These are phyloP conservation scores for Caenorhabditis uteleia DNA, from an alignment of 2,888 invertebrate species.

Conservation along the genomic window DNA sequence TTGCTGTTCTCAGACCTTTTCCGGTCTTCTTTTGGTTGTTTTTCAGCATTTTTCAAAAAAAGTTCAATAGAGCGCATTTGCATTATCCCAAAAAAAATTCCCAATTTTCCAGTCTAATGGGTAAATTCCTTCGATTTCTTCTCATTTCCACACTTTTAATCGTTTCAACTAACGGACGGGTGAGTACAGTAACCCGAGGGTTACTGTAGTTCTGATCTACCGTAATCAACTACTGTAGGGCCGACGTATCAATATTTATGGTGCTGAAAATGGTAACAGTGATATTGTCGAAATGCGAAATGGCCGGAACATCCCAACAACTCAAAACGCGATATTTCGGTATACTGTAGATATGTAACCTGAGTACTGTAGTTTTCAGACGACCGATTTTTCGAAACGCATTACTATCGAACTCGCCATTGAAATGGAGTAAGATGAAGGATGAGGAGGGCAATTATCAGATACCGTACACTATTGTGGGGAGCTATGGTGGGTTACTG, in stretches of 20 bases:
- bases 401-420: conserved; percentile 40
- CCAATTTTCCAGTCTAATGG: no score
- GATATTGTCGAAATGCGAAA: conserved; percentile 51
- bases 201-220: no score
- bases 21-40: no score
- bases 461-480: conserved; percentile 58
- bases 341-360: conserved; percentile 1
- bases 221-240: no score
- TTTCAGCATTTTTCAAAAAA: no score
- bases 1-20: no score
- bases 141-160: no score
- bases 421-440: conserved; percentile 50
- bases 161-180: no score
- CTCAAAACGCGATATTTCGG: background rate
- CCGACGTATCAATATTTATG: conserved; percentile 53
- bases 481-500: conserved; percentile 58
- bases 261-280: conserved; percentile 49
- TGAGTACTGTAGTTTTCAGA: conserved; percentile 15
- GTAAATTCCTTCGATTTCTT: no score
- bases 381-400: conserved; percentile 29
- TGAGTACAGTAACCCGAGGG: no score
- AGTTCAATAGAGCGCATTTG: no score
- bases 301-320: background rate
- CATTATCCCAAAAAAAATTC: no score
- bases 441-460: conserved; percentile 49